Evolutionary conservation across 2,113 vertebrate genomes (phyloP), one percentile per base, ranked within the genome.

Genomic region (Urocynchramus pylzowi): DNA sequence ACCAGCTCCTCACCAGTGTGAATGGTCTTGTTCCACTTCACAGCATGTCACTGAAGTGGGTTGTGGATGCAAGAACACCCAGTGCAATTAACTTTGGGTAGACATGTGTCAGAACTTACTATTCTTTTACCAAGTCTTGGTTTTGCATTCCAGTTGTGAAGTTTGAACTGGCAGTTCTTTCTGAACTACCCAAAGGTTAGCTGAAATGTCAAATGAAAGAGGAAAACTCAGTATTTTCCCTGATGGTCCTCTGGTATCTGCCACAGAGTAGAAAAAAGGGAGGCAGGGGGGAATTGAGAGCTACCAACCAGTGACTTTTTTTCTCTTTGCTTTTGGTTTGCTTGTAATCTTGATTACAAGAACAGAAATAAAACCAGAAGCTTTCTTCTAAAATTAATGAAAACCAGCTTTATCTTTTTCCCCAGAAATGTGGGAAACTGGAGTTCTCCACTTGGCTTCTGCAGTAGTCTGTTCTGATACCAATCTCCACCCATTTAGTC

Each of bases 21-120:
- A 64, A 31, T n/a, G 37, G 24, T 17, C 17, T 20, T 54, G 18
- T 47, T 77, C 20, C 1, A 0, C 9, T 47, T 61, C 30, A 17
- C 4, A 53, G 69, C 7, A 4, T 4, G 9, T 41, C 45, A 17
- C 35, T 85, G 56, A 31, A 44, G 10, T 7, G 16, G 0, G 0
- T 6, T 45, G 57, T 56, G n/a, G 50, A 18, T 35, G 7, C n/a
- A 69, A 24, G 27, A 14, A 33, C 30, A 76, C 19, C 56, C 20
- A 21, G 27, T 27, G 60, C 41, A 28, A 6, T 13, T 64, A 57
- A 30, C 17, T 54, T 44, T 17, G 37, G 9, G 54, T 82, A 75
- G 56, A 6, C 5, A 1, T 11, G 20, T 30, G 63, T 73, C 4
- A 7, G 20, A 44, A 52, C 19, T 65, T 47, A 23, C 10, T 63